Base-by-base conservation (phyloP, 2,797 vertebrate genomes). In the Nannoperca australis region DNA sequence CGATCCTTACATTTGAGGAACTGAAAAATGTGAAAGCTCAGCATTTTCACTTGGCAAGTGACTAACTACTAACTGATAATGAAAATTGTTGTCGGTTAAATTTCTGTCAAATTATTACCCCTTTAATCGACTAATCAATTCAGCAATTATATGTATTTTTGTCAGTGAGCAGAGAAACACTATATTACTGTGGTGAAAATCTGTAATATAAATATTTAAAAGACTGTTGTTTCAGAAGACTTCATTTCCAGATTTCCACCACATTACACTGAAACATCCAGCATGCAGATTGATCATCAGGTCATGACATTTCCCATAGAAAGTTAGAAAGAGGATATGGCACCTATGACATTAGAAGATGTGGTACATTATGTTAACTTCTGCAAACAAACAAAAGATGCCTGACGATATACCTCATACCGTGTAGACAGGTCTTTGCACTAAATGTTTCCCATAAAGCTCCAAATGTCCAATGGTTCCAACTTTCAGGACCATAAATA, bases 1-100 rank as follows among this genome's bases (percentile, higher is more conserved):
- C 30, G 53, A 42, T 49, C 12, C 5, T 58, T 12, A 32, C 2
- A 67, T 63, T 64, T 67, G 34, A 72, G 59, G 60, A 81, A 85
- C 2, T 59, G 15, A 59, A 81, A 65, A 54, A 9, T 10, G 1
- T 22, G 1, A 9, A 38, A 27, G 22, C 12, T 59, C 40, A 50
- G 30, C 40, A 63, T 59, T 74, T 69, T 59, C 6, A 20, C 38
- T 27, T 36, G 13, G 2, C 17, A 30, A 7, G 4, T 32, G n/a
- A 56, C n/a, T 7, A 11, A 38, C 36, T n/a, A 4, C 32, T 2
- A 55, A 11, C 36, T 38, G 12, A 7, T 55, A 7, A 30, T 7
- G 6, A 20, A 7, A 65, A 27, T 13, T 1, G 5, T 24, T n/a
- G n/a, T 27, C 0, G 1, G 15, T 27, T 2, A 22, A 11, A 40